Percentiles rank a stretch among this genome's conserved stretches.
Evolutionary conservation across 1,140 invertebrate species (phyloP).

Genomic region (Ectropis grisescens): DNA sequence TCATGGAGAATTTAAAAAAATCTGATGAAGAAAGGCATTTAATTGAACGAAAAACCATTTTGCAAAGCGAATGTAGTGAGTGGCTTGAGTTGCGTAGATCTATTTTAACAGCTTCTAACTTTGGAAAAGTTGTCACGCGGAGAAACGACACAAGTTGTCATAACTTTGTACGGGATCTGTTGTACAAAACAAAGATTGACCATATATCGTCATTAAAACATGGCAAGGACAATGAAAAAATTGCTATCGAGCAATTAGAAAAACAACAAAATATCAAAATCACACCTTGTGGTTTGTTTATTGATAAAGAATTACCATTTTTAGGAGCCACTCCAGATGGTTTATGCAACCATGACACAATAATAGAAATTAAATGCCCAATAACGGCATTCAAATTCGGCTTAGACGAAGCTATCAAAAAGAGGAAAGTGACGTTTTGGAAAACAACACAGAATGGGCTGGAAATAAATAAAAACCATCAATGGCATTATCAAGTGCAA

Average conservation of each 20-base stretch:
- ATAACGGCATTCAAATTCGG: conserved; percentile 2
- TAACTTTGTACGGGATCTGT: conserved; percentile 16
- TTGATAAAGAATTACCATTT: conserved; percentile 28
- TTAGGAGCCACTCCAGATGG: conserved; percentile 55
- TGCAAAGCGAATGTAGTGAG: conserved; percentile 1
- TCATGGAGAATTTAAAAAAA: not conserved
- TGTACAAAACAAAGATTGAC: conserved; percentile 17
- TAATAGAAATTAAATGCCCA: conserved; percentile 8
- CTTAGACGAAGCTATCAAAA: conserved; percentile 2
- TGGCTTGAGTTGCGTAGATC: conserved; percentile 22
- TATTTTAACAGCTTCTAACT: conserved; percentile 36
- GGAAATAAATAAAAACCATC: conserved; percentile 2
- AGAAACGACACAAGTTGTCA: conserved; percentile 12
- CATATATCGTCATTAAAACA: conserved; percentile 17
- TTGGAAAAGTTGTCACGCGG: conserved; percentile 30
- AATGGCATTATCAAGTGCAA: conserved; percentile 6
- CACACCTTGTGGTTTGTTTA: conserved; percentile 38
- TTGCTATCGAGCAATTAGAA: conserved; percentile 22
- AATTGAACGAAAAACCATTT: not conserved
- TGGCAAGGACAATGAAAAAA: conserved; percentile 31
- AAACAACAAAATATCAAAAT: conserved; percentile 16
- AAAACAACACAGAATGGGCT: not conserved
- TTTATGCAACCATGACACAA: conserved; percentile 20
- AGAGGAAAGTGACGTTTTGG: conserved; percentile 4
- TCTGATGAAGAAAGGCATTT: not conserved